Percentiles rank a stretch among this genome's conserved stretches.
phyloP scores from a whole-genome alignment of 2,888 invertebrate genomes.

The Orchesella flavescens region DNA sequence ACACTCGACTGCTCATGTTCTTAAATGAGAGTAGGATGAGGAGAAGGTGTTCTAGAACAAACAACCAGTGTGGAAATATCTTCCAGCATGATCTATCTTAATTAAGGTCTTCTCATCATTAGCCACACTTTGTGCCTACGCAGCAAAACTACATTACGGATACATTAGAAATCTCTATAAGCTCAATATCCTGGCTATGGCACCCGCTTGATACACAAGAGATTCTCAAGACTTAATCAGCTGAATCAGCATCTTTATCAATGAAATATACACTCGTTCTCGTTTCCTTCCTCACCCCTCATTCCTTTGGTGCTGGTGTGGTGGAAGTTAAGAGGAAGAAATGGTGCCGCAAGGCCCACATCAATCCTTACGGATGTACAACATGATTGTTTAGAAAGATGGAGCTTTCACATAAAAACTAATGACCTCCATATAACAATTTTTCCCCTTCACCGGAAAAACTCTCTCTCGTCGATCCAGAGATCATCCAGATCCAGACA shows the following conservation, averaged over 20 bases:
- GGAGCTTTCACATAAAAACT: slow-evolving; percentile 32
- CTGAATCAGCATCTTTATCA: slow-evolving; percentile 2
- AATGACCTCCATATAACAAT: slow-evolving; percentile 31
- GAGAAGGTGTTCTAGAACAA: neutral
- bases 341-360: slow-evolving; percentile 18
- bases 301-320: neutral
- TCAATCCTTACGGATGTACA: slow-evolving; percentile 17
- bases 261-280: neutral
- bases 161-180: too few relatives aligned
- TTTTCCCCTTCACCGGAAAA: neutral
- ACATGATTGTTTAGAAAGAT: slow-evolving; percentile 27
- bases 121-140: slow-evolving; percentile 33
- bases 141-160: neutral
- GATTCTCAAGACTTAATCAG: neutral
- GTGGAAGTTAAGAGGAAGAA: neutral
- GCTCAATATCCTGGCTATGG: too few relatives aligned
- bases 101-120: slow-evolving; percentile 41
- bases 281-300: too few relatives aligned
- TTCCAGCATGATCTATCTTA: slow-evolving; percentile 35
- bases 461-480: neutral
- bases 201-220: too few relatives aligned
- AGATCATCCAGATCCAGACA: neutral
- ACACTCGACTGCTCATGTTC: neutral
- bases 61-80: slow-evolving; percentile 11
- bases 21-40: neutral